phyloP scores from a whole-genome alignment of 2,113 vertebrate species.

The Petromus typicus region DNA sequence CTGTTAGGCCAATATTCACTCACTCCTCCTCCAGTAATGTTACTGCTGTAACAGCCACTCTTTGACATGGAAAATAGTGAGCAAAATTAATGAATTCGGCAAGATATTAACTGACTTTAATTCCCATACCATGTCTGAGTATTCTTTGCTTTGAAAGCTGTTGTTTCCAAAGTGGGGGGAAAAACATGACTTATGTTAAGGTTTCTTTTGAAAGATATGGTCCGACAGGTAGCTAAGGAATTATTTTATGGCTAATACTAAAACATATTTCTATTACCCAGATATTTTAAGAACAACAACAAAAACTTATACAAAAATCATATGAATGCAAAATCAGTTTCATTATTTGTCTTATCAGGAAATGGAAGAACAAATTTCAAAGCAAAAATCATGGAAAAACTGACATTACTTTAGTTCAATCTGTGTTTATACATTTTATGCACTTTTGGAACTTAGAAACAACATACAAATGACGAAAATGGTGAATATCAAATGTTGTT shows the following conservation, averaged over 20 bases:
- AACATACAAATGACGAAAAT: not conserved
- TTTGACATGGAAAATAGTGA: constrained; percentile 61
- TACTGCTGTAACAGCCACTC: not conserved
- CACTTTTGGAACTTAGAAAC: not conserved
- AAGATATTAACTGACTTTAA: not conserved
- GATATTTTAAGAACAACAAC: constrained; percentile 83
- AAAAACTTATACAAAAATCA: constrained; percentile 80
- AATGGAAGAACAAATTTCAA: constrained; percentile 10
- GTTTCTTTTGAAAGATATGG: not conserved
- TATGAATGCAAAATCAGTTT: constrained; percentile 54
- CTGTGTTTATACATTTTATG: not conserved
- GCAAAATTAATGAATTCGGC: constrained; percentile 67
- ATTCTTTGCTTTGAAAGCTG: not conserved
- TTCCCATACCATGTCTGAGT: not conserved
- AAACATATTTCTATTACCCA: constrained; percentile 76
- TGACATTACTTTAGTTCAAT: not conserved
- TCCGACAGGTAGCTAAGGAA: constrained; percentile 78
- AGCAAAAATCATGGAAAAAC: not conserved
- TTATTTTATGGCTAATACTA: constrained; percentile 77
- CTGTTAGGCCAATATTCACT: constrained; percentile 50
- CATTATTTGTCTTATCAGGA: constrained; percentile 32
- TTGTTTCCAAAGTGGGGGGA: constrained; percentile 55
- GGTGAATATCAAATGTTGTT: not conserved
- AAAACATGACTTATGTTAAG: constrained; percentile 47
- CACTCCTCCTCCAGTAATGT: not conserved